These are phyloP conservation scores for Callipepla squamata DNA, from an alignment of 2,113 vertebrate genomes.

Conservation along the genomic window DNA sequence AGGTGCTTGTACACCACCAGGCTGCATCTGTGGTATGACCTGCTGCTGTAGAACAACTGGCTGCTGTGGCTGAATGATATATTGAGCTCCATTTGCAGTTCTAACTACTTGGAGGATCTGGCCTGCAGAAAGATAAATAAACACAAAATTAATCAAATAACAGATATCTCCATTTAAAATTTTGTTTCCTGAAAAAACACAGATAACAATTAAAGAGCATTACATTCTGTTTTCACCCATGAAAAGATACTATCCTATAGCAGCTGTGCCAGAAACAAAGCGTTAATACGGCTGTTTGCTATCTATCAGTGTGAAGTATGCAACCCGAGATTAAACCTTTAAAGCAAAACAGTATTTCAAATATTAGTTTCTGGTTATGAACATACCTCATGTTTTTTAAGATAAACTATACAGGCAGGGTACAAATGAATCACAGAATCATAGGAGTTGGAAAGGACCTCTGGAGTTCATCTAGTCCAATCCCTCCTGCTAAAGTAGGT, in stretches of 20 bases:
- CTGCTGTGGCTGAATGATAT: slow-evolving; percentile 95
- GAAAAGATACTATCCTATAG: neutral
- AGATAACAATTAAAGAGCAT: neutral
- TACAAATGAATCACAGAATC: neutral
- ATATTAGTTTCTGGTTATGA: neutral
- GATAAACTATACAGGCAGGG: neutral
- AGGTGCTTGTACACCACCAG: slow-evolving; percentile 92
- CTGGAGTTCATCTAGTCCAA: no score
- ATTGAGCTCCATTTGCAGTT: slow-evolving; percentile 92
- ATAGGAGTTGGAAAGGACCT: no score
- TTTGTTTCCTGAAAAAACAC: neutral
- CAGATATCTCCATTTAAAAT: neutral
- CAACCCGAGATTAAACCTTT: neutral
- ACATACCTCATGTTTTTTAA: neutral
- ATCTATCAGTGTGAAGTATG: neutral
- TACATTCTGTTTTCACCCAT: neutral
- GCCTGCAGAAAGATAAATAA: slow-evolving; percentile 76
- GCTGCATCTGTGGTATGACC: slow-evolving; percentile 93
- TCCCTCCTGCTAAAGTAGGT: no score
- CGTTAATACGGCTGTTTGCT: neutral
- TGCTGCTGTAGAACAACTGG: slow-evolving; percentile 94
- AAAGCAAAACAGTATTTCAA: neutral
- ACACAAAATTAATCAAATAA: neutral
- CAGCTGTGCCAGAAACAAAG: neutral
- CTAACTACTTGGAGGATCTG: slow-evolving; percentile 96